Percentiles rank a stretch among this genome's conserved stretches.
Conservation (phyloP, 2,797 vertebrate species). For the Staurois parvus region DNA sequence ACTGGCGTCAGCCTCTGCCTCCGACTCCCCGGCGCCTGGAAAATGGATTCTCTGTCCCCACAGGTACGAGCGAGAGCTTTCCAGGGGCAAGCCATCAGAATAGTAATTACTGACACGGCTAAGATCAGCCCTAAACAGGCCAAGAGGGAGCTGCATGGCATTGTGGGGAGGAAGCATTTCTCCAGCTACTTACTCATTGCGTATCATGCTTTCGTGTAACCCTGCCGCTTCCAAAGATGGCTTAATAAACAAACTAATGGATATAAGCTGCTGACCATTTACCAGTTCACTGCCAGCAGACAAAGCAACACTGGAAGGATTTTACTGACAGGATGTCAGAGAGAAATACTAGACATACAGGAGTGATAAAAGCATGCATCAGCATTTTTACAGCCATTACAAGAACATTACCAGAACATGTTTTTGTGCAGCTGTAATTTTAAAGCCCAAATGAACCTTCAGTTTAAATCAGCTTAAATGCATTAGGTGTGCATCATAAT, state of each 20-base stretch:
- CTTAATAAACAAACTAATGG: slow-evolving; percentile 8
- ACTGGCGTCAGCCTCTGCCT: slow-evolving; percentile 79
- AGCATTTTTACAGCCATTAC: too few species aligned
- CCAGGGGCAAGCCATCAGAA: slow-evolving; percentile 79
- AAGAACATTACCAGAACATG: too few species aligned
- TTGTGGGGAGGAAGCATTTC: slow-evolving; percentile 64
- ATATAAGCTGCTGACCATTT: slow-evolving; percentile 23
- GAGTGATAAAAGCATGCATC: too few species aligned
- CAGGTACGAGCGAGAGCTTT: slow-evolving; percentile 76
- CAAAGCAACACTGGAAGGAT: too few species aligned
- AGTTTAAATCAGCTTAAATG: too few species aligned
- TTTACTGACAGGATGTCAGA: too few species aligned
- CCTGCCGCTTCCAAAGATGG: slow-evolving; percentile 15
- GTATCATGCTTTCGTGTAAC: slow-evolving; percentile 52
- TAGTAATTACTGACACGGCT: slow-evolving; percentile 79
- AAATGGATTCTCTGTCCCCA: slow-evolving; percentile 78
- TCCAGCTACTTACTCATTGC: slow-evolving; percentile 62
- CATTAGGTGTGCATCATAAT: too few species aligned
- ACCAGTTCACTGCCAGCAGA: not conserved
- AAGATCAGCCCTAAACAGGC: slow-evolving; percentile 73
- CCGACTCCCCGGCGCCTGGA: slow-evolving; percentile 83
- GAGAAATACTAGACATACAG: too few species aligned
- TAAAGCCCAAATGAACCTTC: too few species aligned
- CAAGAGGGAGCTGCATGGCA: slow-evolving; percentile 69
- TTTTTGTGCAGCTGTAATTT: too few species aligned